Evolutionary conservation across 2,888 invertebrate genomes (phyloP), one percentile per base, ranked within the genome.

Genomic region (Microctonus aethiopoides): DNA sequence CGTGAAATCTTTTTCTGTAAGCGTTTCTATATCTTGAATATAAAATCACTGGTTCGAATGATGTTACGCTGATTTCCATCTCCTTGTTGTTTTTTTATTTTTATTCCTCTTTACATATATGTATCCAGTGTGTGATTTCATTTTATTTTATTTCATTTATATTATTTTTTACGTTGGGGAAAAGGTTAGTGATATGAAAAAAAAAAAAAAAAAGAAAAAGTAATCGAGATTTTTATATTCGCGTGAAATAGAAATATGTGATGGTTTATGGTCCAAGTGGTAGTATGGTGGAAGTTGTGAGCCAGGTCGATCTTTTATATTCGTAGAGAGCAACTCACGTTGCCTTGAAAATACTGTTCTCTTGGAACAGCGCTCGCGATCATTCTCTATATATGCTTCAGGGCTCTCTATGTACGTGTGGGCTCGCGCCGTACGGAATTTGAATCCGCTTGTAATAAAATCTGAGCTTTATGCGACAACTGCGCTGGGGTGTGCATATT

Each of bases 361-460:
- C 75, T 74, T 75, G 52, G 62, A 56, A 57, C 70, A 71, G 70
- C 72, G 71, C 75, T 67, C 75, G 72, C 16, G 32, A 32, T 70
- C 73, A 74, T 75, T 76, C 72, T 75, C 74, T 69, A 68, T 70
- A 29, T 60, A 63, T 72, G 62, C 71, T 60, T 41, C 67, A 75
- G 62, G 76, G 65, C 76, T 75, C 74, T 77, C 77, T 79, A 78
- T 79, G 24, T 65, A 62, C 39, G 77, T 79, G 77, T 73, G 76
- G 78, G 73, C 68, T 72, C 72, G 62, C 62, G 66, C 65, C 61
- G 69, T 71, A 69, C 80, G 84, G 86, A 86, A 86, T 86, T 86
- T 84, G 84, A 86, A 86, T 86, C 84, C 84, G 78, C 82, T 79
- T 79, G 85, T 80, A 86, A 86, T 86, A 86, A 86, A 86, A 84